Conservation (phyloP, 2,113 vertebrate species). For the Promerops cafer region DNA sequence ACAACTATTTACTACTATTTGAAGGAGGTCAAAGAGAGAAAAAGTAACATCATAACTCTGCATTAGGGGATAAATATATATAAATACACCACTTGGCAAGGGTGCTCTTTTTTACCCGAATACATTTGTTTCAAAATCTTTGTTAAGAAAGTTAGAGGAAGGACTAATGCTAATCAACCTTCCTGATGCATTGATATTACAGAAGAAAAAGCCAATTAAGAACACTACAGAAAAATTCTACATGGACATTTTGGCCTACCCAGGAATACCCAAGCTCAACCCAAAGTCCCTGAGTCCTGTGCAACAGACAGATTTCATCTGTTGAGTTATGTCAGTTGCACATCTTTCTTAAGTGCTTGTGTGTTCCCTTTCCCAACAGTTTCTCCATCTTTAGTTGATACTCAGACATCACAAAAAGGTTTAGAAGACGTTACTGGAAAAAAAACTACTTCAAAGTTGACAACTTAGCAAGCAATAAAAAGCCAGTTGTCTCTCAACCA, state of each 20-base stretch:
- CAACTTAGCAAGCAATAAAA: not conserved
- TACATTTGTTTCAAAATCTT: not conserved
- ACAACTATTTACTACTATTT: not conserved
- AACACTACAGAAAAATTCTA: not conserved
- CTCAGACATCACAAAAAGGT: not conserved
- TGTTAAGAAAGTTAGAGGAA: not conserved
- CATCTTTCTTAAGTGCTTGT: not conserved
- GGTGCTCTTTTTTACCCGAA: not conserved
- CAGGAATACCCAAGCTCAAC: not conserved
- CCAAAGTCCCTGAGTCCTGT: not conserved
- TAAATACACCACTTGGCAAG: not conserved
- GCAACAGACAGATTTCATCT: not conserved
- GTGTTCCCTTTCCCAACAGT: not conserved
- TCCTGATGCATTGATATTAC: not conserved
- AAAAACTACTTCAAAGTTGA: not conserved
- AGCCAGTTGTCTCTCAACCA: not conserved
- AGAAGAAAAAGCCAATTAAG: not conserved
- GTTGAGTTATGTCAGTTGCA: not conserved
- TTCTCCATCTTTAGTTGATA: not conserved
- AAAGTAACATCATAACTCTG: not conserved
- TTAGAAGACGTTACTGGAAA: not conserved
- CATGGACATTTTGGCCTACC: not conserved
- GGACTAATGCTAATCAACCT: not conserved
- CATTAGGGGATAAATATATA: not conserved
- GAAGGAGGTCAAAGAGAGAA: not conserved